These are phyloP conservation scores for Penaeus indicus DNA, from an alignment of 1,140 invertebrate species.

Conservation along the genomic window DNA sequence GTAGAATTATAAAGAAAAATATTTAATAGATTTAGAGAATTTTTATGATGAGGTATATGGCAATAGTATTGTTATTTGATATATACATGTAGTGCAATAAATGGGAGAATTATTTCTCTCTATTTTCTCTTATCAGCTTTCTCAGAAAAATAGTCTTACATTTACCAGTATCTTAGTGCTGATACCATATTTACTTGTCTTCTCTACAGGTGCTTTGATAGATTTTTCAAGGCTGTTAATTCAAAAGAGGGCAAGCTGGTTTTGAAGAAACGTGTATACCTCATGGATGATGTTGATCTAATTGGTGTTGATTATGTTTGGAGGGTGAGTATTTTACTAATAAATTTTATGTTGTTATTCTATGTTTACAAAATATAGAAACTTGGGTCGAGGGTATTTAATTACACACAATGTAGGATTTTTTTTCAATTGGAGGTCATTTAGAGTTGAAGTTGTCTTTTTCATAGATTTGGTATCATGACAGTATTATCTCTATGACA, in stretches of 20 bases:
- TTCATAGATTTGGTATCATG: no score
- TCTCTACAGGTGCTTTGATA: slow-evolving; percentile 81
- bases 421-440: not conserved
- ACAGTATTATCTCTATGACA: no score
- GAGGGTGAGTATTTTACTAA: slow-evolving; percentile 77
- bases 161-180: not conserved
- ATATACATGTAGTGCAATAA: no score
- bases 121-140: not conserved
- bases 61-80: no score
- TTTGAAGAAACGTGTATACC: slow-evolving; percentile 84
- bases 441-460: no score
- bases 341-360: not conserved
- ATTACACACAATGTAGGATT: not conserved
- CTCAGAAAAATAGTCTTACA: not conserved
- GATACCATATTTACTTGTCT: slow-evolving; percentile 56
- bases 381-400: not conserved
- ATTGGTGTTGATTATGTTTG: slow-evolving; percentile 97
- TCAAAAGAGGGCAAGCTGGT: slow-evolving; percentile 94
- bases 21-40: no score
- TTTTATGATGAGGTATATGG: no score
- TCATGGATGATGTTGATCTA: slow-evolving; percentile 82
- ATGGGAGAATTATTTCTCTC: no score
- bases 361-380: not conserved
- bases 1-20: no score
- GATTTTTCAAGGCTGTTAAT: slow-evolving; percentile 98